phyloP scores from a whole-genome alignment of 2,888 invertebrate species.

The Hetaerina titia region DNA sequence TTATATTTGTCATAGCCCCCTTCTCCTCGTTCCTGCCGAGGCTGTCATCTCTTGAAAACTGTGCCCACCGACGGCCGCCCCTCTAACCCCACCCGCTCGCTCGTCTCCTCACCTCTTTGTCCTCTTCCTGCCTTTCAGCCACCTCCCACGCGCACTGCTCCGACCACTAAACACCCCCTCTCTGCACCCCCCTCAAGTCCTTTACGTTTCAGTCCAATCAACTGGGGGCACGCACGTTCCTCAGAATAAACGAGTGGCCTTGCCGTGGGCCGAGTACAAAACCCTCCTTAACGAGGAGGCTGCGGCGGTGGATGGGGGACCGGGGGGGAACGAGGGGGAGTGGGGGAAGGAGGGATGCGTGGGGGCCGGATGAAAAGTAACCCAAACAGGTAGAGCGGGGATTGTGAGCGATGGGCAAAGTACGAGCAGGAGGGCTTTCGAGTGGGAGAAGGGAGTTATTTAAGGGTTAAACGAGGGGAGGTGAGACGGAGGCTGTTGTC shows the following conservation, averaged over 20 bases:
- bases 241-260: conserved; percentile 60
- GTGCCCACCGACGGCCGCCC: no score
- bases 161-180: not conserved
- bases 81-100: no score
- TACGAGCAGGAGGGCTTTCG: not conserved
- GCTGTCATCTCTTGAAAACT: no score
- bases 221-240: conserved; percentile 52
- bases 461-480: not conserved
- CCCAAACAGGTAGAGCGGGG: not conserved
- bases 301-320: not conserved
- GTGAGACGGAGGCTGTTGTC: not conserved
- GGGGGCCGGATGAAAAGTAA: not conserved
- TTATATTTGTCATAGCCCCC: no score
- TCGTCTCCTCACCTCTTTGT: no score
- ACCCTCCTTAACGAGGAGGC: conserved; percentile 48
- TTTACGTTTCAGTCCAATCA: conserved; percentile 33
- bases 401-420: not conserved
- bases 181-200: not conserved
- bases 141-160: not conserved
- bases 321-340: not conserved
- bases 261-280: conserved; percentile 58
- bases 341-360: no score
- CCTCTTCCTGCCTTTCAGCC: not conserved
- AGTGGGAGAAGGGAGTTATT: not conserved
- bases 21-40: no score